Evolutionary conservation across 2,888 invertebrate genomes (phyloP), one percentile per base, ranked within the genome.

Genomic region (Dolichomitus sp.): DNA sequence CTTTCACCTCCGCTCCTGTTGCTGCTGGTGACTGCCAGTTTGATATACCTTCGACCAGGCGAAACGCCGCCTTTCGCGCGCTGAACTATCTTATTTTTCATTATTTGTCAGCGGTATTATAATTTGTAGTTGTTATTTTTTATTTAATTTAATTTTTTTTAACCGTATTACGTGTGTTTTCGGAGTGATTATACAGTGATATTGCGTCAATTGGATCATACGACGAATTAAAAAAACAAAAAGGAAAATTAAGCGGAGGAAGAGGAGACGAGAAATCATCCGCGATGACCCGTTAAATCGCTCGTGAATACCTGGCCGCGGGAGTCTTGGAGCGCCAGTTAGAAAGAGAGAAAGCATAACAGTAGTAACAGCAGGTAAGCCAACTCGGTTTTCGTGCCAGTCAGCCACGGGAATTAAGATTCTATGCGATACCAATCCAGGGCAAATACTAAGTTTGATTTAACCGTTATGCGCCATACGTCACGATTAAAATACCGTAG

Each of bases 1-100:
- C 90, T 90, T 90, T 90, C 90, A 90, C 90, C 88, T 87, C 83
- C 86, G 84, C 85, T 87, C 50, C 54, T 79, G 48, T 61, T 70
- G 66, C 63, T 45, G 45, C 66, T 70, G 61, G 70, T 85, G 80
- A 84, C 78, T 85, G 70, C 65, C 76, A 74, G 65, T 69, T 57
- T 69, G 70, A 82, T 70, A 76, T 50, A 76, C 23, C 70, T 83
- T 74, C 66, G 17, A 52, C 63, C 66, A 50, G 30, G 33, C 59
- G 40, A 50, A 76, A 61, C 40, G 12, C 40, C 33, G 42, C 19
- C 54, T 66, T 57, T 70, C 42, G 54, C 57, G 57, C 70, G 57
- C 48, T 50, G 50, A 74, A 65, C 54, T 45, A 6, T 65, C 45
- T n/a, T 73, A 57, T 61, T 68, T 59, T 48, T 37, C 19, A 74